These are phyloP conservation scores for Chionodraco myersi DNA, from an alignment of 2,113 vertebrate species.

Conservation along the genomic window DNA sequence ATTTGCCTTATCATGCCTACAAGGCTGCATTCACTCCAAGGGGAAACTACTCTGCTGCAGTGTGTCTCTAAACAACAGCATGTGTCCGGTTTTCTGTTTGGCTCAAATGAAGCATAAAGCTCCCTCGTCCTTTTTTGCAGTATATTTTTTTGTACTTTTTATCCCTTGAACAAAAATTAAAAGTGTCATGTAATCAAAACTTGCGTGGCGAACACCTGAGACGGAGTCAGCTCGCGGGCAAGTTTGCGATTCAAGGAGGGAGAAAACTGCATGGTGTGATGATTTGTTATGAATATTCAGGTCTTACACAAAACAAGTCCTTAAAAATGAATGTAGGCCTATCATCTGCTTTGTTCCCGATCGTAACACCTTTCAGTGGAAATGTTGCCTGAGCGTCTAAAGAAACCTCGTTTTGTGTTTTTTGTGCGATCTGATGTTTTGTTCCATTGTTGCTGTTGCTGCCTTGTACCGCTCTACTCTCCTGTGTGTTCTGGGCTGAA, in stretches of 20 bases:
- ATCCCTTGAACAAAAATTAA: slow-evolving; percentile 9
- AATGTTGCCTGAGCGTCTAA: slow-evolving; percentile 21
- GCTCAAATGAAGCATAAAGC: background rate
- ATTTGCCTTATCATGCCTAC: background rate
- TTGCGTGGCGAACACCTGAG: background rate
- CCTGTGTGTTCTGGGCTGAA: slow-evolving; percentile 60
- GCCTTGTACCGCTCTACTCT: slow-evolving; percentile 45
- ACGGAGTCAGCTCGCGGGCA: slow-evolving; percentile 4
- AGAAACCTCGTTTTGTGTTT: slow-evolving; percentile 29
- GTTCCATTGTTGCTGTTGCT: slow-evolving; percentile 23
- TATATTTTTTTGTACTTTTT: background rate
- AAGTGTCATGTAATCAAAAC: slow-evolving; percentile 15
- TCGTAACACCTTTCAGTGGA: slow-evolving; percentile 55
- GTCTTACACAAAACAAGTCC: slow-evolving; percentile 16
- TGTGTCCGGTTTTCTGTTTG: slow-evolving; percentile 63
- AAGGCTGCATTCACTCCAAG: background rate
- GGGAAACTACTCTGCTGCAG: slow-evolving; percentile 59
- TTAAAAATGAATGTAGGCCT: slow-evolving; percentile 28
- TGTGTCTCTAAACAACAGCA: slow-evolving; percentile 70
- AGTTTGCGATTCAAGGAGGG: slow-evolving; percentile 28
- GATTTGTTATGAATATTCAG: slow-evolving; percentile 47
- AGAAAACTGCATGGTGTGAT: slow-evolving; percentile 65
- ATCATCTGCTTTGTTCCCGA: slow-evolving; percentile 30
- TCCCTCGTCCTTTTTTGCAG: background rate
- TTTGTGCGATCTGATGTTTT: slow-evolving; percentile 25